Evolutionary conservation across 2,888 invertebrate genomes (phyloP).

Genomic region (Spodoptera exigua): DNA sequence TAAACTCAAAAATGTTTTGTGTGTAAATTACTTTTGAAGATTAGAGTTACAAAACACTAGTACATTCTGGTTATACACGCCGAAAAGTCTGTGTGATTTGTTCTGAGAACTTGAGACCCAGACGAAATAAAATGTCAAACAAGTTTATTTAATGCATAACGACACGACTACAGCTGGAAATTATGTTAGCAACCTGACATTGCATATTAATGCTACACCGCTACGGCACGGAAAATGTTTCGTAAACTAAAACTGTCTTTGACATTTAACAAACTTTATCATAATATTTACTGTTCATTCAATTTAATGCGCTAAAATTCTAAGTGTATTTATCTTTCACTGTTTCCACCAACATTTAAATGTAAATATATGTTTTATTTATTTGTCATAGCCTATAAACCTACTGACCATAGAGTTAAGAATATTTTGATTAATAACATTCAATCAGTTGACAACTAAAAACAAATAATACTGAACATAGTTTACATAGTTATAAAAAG

Average conservation of each 20-base stretch:
- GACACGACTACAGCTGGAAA: conserved; percentile 37
- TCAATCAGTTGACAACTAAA: too few species aligned
- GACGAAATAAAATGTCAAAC: conserved; percentile 64
- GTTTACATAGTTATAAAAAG: too few species aligned
- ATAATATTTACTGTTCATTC: conserved; percentile 32
- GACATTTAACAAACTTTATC: conserved; percentile 26
- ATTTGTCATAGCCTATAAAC: neutral
- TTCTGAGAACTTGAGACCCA: conserved; percentile 56
- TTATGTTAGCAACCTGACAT: conserved; percentile 44
- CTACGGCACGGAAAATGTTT: conserved; percentile 27
- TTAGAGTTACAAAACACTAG: conserved; percentile 12
- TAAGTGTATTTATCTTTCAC: conserved; percentile 25
- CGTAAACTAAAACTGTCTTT: conserved; percentile 39
- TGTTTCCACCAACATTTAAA: conserved; percentile 31
- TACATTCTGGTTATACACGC: conserved; percentile 47
- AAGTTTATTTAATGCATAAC: conserved; percentile 58
- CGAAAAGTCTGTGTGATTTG: conserved; percentile 53
- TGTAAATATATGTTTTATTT: conserved; percentile 36
- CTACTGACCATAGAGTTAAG: too few species aligned
- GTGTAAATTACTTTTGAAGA: conserved; percentile 1
- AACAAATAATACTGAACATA: too few species aligned
- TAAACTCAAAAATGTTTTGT: conserved; percentile 2
- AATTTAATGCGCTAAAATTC: conserved; percentile 34
- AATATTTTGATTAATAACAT: too few species aligned
- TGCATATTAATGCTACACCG: conserved; percentile 36